A percentile compares a stretch with the other conserved stretches of the same genome.
Conservation (phyloP, 35 echinoderm and acorn worm genomes). For the Lytechinus variegatus region DNA sequence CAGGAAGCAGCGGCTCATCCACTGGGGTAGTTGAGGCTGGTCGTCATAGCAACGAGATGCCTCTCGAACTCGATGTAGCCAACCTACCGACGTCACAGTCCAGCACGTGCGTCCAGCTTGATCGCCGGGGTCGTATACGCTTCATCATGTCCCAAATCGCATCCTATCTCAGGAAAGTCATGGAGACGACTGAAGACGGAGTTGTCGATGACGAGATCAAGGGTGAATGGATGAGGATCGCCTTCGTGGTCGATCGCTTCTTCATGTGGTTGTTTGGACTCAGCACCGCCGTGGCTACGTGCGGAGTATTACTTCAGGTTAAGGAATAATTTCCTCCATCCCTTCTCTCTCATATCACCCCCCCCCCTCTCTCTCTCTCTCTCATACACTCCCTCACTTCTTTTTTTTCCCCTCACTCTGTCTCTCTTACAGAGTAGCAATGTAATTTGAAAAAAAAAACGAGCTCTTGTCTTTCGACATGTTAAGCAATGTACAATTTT, state of each 20-base stretch:
- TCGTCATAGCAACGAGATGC: background rate
- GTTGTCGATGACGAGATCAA: conserved; percentile 64
- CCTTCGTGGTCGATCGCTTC: conserved; percentile 80
- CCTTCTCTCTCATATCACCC: background rate
- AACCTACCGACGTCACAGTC: background rate
- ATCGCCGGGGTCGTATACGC: background rate
- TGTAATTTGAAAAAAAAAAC: too few relatives aligned
- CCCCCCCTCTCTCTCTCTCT: background rate
- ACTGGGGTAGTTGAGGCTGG: background rate
- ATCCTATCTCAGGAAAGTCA: conserved; percentile 19
- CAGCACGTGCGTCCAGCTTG: background rate
- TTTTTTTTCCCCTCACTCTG: too few relatives aligned
- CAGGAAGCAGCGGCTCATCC: conserved; percentile 14
- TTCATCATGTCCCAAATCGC: conserved; percentile 44
- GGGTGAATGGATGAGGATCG: conserved; percentile 82
- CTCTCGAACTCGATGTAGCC: conserved; percentile 25
- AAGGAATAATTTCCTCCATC: background rate
- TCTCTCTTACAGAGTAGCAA: too few relatives aligned
- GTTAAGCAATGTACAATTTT: too few relatives aligned
- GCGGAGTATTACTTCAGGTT: conserved; percentile 66
- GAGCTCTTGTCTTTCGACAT: too few relatives aligned
- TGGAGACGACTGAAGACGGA: conserved; percentile 59
- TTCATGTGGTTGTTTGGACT: conserved; percentile 76
- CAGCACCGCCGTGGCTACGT: conserved; percentile 65
- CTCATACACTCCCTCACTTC: background rate